Conservation (phyloP, 2,797 vertebrate species). For the Malacoctenus gilli region DNA sequence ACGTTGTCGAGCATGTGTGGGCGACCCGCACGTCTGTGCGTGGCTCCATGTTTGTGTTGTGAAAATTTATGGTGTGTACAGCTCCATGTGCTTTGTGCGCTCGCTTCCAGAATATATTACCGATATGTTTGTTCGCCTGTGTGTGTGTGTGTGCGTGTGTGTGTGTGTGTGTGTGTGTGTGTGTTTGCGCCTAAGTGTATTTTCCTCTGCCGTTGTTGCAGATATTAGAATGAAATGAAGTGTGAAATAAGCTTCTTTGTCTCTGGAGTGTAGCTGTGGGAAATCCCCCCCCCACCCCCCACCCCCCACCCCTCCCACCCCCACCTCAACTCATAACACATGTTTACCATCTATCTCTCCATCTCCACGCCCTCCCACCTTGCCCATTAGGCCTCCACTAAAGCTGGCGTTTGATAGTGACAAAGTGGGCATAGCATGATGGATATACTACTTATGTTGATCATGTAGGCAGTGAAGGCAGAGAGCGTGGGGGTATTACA, state of each 20-base stretch:
- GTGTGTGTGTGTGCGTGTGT: neutral
- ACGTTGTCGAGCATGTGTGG: conserved; percentile 15
- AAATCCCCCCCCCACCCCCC: conserved; percentile 79
- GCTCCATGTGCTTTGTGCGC: neutral
- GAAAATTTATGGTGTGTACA: conserved; percentile 13
- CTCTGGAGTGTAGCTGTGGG: conserved; percentile 77
- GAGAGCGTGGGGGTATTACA: neutral
- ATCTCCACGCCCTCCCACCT: conserved; percentile 37
- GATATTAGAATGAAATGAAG: conserved; percentile 84
- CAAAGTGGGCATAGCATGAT: conserved; percentile 21
- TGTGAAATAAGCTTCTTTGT: conserved; percentile 86
- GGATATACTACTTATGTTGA: conserved; percentile 17
- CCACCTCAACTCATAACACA: conserved; percentile 69
- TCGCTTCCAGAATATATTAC: conserved; percentile 36
- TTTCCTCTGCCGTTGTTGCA: conserved; percentile 66
- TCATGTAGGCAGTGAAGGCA: neutral
- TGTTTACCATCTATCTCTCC: conserved; percentile 60
- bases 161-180: conserved; percentile 1
- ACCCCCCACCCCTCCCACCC: too few relatives aligned
- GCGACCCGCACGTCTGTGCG: conserved; percentile 4
- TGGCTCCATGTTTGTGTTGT: conserved; percentile 7
- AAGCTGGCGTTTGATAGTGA: conserved; percentile 36
- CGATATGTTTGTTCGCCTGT: conserved; percentile 33
- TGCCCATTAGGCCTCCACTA: conserved; percentile 37
- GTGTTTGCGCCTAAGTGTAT: conserved; percentile 19